Base-by-base conservation (phyloP, 2,113 vertebrate genomes). In the Callorhinus ursinus region DNA sequence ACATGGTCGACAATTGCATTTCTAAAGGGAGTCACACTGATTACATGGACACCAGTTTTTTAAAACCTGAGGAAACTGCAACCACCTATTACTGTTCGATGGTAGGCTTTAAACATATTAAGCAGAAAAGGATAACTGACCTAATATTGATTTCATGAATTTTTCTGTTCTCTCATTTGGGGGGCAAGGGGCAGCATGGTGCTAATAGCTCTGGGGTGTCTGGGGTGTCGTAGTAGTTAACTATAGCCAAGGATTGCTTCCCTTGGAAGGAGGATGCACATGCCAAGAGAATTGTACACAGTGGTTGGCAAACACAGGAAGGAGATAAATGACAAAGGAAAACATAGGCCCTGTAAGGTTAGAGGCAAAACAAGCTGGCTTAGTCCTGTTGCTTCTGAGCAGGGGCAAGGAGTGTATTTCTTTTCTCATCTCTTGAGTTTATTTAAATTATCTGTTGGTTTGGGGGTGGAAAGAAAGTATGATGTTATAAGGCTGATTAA, bases 271-370 rank as follows among this genome's bases (percentile, higher is more conserved):
- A 98, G 95, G 98, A 97, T 99, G 97, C 98, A 98, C 98, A 97
- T 98, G 98, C 99, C 74, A 98, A 99, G 99, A 98, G 96, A 98
- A 99, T 98, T 98, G 98, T 98, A 97, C 98, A 96, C 97, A 98
- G 94, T 95, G 98, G 98, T 98, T 99, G 99, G 99, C 99, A 99
- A 98, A 96, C 97, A 98, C 98, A 96, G 98, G 98, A 98, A 98
- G 98, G 98, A 98, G 98, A 98, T 98, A 98, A 99, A 90, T 99
- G 99, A 99, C 99, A 99, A 99, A 99, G 99, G 98, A 99, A 99
- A 99, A 99, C 98, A 97, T 98, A 98, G 98, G 96, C 98, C 98
- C 98, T 98, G 98, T 98, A 98, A 98, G 97, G 98, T 98, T 99
- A 99, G 98, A 98, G 99, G 99, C 98, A 98, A 98, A 99, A 98